These are phyloP conservation scores for Ophion ellenae DNA, from an alignment of 2,888 invertebrate species.

Conservation along the genomic window DNA sequence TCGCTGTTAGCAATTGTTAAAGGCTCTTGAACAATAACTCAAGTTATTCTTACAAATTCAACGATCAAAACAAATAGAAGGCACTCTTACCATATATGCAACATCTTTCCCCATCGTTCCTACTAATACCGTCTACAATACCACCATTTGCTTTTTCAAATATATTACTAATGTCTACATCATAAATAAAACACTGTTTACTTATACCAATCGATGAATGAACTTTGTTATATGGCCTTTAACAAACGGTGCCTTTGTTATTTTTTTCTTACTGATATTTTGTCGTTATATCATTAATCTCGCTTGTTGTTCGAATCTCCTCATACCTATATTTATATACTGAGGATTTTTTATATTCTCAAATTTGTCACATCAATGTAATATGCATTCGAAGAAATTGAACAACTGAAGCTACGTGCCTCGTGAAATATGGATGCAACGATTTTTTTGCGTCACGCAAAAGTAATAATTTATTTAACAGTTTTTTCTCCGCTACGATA, in stretches of 20 bases:
- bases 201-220: constrained; percentile 49
- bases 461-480: constrained; percentile 32
- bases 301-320: constrained; percentile 1
- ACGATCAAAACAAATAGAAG: constrained; percentile 83
- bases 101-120: background rate
- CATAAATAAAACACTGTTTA: constrained; percentile 56
- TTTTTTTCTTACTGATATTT: constrained; percentile 18
- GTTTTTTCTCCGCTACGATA: constrained; percentile 7
- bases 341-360: background rate
- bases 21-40: constrained; percentile 82
- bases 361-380: constrained; percentile 22
- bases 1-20: constrained; percentile 74
- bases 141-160: constrained; percentile 15
- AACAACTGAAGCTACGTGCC: constrained; percentile 27
- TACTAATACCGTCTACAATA: constrained; percentile 18
- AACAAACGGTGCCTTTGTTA: constrained; percentile 31
- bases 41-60: constrained; percentile 83
- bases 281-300: constrained; percentile 2
- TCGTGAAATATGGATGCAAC: constrained; percentile 50
- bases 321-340: constrained; percentile 24
- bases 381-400: constrained; percentile 27
- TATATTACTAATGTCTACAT: constrained; percentile 56
- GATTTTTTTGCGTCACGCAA: constrained; percentile 17
- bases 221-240: constrained; percentile 45
- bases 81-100: constrained; percentile 79